Base-by-base conservation (phyloP, 2,113 vertebrate genomes). In the Colaptes auratus region DNA sequence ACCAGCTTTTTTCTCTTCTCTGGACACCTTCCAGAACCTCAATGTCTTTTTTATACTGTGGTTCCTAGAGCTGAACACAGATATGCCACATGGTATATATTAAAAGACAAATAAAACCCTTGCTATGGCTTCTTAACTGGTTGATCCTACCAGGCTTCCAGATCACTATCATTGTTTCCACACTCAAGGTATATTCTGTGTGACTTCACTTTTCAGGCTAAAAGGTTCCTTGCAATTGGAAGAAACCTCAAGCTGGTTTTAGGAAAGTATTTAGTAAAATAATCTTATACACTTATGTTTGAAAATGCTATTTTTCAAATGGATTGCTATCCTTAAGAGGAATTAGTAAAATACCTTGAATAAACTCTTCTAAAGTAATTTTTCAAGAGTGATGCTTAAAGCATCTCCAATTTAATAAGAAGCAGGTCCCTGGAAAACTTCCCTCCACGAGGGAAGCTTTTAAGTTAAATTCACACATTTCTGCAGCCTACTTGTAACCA, bases 11-110 rank as follows among this genome's bases (percentile, higher is more conserved):
- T 14, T 52, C 12, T 52, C 23, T 52, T 52, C 23, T 52, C 12
- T 12, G 21, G 48, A 50, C 48, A 50, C 48, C 48, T 50, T 50
- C 48, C 46, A 48, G 46, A 20, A 48, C 46, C 46, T 48, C 46
- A 48, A 48, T 48, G 44, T 48, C 15, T 44, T 20, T 20, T 20
- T 50, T 50, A 50, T 10, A 21, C 19, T 52, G 23, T 25, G 50
- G 50, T 11, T 7, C 50, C 50, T 24, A 52, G 12, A 52, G 25
- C 50, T 52, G 50, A 52, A 52, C 50, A 25, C 50, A 52, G 23
- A 11, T 19, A 4, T 13, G 8, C 5, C 4, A 18, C 14, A 8
- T 9, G 24, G 42, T 0, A 0, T 3, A 1, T 23, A 52, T 52
- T 23, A 52, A 52, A 81, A 56, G 12, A 8, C 1, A 35, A 63